Evolutionary conservation across 2,797 vertebrate species (phyloP), one percentile per base, ranked within the genome.

Genomic region (Prunella strophiata): DNA sequence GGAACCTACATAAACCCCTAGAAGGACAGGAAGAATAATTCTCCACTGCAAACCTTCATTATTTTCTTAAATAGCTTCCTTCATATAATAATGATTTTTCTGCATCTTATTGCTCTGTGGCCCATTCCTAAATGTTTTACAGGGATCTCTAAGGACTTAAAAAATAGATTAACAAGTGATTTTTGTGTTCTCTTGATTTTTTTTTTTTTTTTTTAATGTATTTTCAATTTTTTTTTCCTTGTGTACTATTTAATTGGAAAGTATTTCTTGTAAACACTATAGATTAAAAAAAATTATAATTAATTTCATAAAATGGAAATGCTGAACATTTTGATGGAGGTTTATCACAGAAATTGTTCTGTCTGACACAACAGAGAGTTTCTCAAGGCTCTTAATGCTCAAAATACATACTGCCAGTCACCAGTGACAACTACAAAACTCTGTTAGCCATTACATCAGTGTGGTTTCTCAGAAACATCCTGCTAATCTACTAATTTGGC

Each of bases 401-500:
- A 57, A 58, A 40, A 73, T 61, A 21, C 27, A 1, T 63, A 38
- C 32, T 54, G 29, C 70, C 40, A 76, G n/a, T 92, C 65, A 88
- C 16, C 15, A 75, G n/a, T 3, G 3, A 74, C n/a, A 71, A 50
- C 71, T 73, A 47, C 25, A 94, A 71, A 89, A 76, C 42, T 70
- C 48, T 62, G 21, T 30, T 83, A 85, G n/a, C 34, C 43, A 36
- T 83, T 93, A 74, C 47, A 83, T 76, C 51, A 84, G 17, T 70
- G 65, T 51, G 88, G 36, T 74, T 91, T 79, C 77, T 91, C 73
- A 94, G 52, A 42, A 82, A 77, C 78, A 89, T 88, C 65, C 54
- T 81, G 65, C 83, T 94, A 81, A 71, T 86, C 59, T 81, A n/a
- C 68, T 85, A 70, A 81, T 66, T 95, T 96, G 89, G 73, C 91